phyloP scores from a whole-genome alignment of 2,888 invertebrate genomes.

The Rhingia campestris region DNA sequence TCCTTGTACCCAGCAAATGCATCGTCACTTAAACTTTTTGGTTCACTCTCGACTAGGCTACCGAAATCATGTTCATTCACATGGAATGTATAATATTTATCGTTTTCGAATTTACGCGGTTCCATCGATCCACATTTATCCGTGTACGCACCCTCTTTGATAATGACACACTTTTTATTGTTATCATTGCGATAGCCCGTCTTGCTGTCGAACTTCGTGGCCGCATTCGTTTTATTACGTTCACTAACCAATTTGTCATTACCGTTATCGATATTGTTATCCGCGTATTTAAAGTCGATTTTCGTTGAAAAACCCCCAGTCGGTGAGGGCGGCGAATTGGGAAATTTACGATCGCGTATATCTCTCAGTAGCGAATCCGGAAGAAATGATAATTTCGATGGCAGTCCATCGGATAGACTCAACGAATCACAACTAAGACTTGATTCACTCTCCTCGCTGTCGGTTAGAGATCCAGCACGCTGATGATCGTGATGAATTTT shows the following conservation, averaged over 20 bases:
- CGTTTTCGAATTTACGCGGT: slow-evolving; percentile 86
- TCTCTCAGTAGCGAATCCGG: slow-evolving; percentile 88
- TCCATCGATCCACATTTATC: slow-evolving; percentile 77
- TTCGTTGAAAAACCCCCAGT: slow-evolving; percentile 51
- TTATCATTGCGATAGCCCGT: slow-evolving; percentile 60
- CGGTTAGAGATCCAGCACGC: slow-evolving; percentile 84
- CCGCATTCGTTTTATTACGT: slow-evolving; percentile 53
- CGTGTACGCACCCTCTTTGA: slow-evolving; percentile 76
- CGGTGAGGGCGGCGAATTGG: slow-evolving; percentile 52
- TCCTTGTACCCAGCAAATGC: slow-evolving; percentile 92
- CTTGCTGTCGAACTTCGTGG: slow-evolving; percentile 51
- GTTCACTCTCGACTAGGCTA: slow-evolving; percentile 76
- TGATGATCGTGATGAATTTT: slow-evolving; percentile 80
- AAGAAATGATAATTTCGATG: slow-evolving; percentile 84
- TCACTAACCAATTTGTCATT: slow-evolving; percentile 71
- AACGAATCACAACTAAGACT: slow-evolving; percentile 92
- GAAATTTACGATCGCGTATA: slow-evolving; percentile 85
- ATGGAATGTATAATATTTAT: slow-evolving; percentile 92
- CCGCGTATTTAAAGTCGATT: slow-evolving; percentile 63
- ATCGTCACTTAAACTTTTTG: slow-evolving; percentile 84
- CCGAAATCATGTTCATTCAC: slow-evolving; percentile 86
- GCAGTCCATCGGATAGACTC: slow-evolving; percentile 86
- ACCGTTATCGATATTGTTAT: slow-evolving; percentile 23
- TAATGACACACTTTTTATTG: slow-evolving; percentile 76
- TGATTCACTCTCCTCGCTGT: slow-evolving; percentile 87